Evolutionary conservation across 1,140 invertebrate species (phyloP).

Genomic region (Psilanteris sp.): DNA sequence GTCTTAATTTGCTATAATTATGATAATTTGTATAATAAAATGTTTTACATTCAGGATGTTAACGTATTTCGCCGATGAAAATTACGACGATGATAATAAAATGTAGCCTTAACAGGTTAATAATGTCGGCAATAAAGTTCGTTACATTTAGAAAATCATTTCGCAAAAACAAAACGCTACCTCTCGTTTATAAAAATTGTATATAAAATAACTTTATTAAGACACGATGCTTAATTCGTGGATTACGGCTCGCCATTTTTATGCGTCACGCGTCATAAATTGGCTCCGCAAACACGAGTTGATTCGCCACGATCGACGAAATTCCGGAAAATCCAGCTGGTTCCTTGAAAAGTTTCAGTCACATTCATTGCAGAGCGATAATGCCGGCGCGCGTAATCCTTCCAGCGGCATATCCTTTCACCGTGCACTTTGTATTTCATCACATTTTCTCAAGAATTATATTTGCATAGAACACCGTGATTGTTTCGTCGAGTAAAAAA

Average conservation of each 20-base stretch:
- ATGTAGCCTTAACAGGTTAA: conserved; percentile 52
- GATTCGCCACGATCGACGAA: background rate
- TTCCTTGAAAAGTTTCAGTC: background rate
- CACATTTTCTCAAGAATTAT: conserved; percentile 47
- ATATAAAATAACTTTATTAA: conserved; percentile 20
- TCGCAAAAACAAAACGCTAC: conserved; percentile 24
- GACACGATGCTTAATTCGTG: conserved; percentile 14
- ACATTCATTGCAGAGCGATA: conserved; percentile 6
- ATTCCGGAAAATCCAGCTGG: background rate
- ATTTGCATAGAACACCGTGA: conserved; percentile 54
- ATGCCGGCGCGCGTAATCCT: conserved; percentile 1
- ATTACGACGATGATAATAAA: conserved; percentile 51
- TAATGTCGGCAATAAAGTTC: conserved; percentile 41
- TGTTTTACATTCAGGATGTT: conserved; percentile 35
- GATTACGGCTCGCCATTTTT: conserved; percentile 4
- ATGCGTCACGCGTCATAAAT: conserved; percentile 30
- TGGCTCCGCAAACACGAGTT: too few relatives aligned
- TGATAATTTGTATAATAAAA: conserved; percentile 61
- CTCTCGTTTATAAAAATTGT: background rate
- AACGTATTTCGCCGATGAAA: conserved; percentile 48
- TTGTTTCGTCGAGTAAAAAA: conserved; percentile 52
- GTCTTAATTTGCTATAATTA: conserved; percentile 59
- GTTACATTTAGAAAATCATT: conserved; percentile 34
- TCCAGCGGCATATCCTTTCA: conserved; percentile 37
- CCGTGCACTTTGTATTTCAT: conserved; percentile 37